Conservation (phyloP, 2,113 vertebrate species). For the Oncorhynchus gorbuscha region DNA sequence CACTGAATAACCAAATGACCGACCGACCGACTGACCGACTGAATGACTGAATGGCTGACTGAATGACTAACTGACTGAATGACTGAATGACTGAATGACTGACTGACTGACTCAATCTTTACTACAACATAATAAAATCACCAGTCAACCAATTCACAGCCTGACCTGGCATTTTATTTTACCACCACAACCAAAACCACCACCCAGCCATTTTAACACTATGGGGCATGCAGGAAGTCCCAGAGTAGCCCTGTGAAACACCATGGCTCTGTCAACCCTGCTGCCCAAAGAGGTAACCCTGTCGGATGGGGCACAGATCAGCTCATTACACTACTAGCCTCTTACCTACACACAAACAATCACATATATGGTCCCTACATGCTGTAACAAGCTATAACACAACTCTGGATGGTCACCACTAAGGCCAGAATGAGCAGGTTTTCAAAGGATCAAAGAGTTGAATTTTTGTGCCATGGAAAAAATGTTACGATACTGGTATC, state of each 20-base stretch:
- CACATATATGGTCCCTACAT: too few species aligned
- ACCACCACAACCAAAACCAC: background rate
- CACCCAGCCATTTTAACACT: background rate
- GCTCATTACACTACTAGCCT: background rate
- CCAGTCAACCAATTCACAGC: background rate
- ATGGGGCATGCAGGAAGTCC: background rate
- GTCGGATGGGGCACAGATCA: background rate
- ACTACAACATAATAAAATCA: background rate
- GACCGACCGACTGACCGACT: background rate
- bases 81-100: background rate
- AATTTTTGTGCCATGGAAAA: background rate
- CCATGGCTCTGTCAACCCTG: too few species aligned
- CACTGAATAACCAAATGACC: background rate
- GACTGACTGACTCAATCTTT: background rate
- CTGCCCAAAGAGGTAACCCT: background rate
- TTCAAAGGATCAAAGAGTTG: too few species aligned
- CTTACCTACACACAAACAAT: background rate
- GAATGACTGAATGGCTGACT: background rate
- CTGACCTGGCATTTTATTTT: background rate
- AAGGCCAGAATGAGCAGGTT: too few species aligned
- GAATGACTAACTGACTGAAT: background rate
- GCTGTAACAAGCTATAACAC: background rate
- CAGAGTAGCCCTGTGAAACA: background rate
- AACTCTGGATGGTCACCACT: too few species aligned
- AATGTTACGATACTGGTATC: background rate